phyloP scores from a whole-genome alignment of 92 coral and sea anemone genomes.

The Epizoanthus scotinus region DNA sequence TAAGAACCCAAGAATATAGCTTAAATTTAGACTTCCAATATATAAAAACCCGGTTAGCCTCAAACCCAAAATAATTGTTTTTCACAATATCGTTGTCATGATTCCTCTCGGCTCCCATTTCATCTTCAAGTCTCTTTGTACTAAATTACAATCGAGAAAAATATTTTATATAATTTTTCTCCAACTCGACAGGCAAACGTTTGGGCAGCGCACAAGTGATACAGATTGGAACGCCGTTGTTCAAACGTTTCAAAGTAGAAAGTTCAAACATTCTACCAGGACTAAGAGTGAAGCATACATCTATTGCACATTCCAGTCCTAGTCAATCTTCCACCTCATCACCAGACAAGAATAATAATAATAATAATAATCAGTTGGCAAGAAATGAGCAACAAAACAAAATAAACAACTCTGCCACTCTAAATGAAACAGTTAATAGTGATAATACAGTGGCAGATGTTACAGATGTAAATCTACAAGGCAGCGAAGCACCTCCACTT shows the following conservation, averaged over 20 bases:
- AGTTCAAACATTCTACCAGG: background rate
- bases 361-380: background rate
- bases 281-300: background rate
- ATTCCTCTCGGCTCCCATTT: too few species aligned
- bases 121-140: background rate
- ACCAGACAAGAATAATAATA: background rate
- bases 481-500: background rate
- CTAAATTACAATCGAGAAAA: background rate
- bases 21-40: too few species aligned
- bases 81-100: too few species aligned
- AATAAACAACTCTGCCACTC: background rate
- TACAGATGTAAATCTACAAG: background rate
- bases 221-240: background rate
- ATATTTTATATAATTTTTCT: too few species aligned
- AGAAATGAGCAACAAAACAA: background rate
- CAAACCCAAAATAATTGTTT: too few species aligned
- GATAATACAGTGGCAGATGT: background rate
- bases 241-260: background rate
- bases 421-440: background rate
- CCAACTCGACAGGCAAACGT: background rate
- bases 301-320: background rate
- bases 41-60: too few species aligned
- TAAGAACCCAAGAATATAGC: too few species aligned
- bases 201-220: background rate
- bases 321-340: background rate